phyloP scores from a whole-genome alignment of 2,888 invertebrate species.

The Mactromeris polynyma region DNA sequence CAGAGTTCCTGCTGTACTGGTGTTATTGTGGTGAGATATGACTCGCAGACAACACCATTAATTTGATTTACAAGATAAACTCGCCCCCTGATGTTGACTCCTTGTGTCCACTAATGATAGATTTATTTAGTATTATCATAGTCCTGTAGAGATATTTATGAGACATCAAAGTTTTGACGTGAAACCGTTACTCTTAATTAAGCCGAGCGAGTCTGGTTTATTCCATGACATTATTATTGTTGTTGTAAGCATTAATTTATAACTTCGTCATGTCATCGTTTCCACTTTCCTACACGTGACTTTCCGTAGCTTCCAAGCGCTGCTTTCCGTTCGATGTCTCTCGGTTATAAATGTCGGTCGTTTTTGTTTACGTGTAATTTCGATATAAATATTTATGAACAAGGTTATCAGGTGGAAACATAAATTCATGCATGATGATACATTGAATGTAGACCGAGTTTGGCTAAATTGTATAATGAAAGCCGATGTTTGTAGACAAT shows the following conservation, averaged over 20 bases:
- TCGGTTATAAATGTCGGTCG: too few relatives aligned
- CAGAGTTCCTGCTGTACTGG: background rate
- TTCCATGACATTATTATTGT: conserved; percentile 23
- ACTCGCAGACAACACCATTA: conserved; percentile 30
- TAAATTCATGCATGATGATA: too few relatives aligned
- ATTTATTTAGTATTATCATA: conserved; percentile 35
- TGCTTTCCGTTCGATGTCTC: too few relatives aligned
- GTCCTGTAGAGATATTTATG: conserved; percentile 43
- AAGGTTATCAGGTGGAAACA: too few relatives aligned
- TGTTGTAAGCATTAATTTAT: conserved; percentile 30
- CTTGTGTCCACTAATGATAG: conserved; percentile 30
- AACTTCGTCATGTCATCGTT: background rate
- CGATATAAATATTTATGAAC: too few relatives aligned
- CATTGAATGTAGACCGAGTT: too few relatives aligned
- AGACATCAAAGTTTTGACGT: conserved; percentile 40
- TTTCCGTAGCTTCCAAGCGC: background rate
- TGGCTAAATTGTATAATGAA: too few relatives aligned
- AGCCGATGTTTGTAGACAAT: too few relatives aligned
- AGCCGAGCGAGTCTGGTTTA: conserved; percentile 19
- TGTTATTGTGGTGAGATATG: conserved; percentile 24
- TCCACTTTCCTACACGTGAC: background rate
- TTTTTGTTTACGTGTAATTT: too few relatives aligned
- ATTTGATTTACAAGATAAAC: conserved; percentile 35
- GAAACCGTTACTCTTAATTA: conserved; percentile 44
- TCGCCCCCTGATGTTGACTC: background rate